phyloP scores from a whole-genome alignment of 2,797 vertebrate genomes.

The Ptychobarbus kaznakovi region DNA sequence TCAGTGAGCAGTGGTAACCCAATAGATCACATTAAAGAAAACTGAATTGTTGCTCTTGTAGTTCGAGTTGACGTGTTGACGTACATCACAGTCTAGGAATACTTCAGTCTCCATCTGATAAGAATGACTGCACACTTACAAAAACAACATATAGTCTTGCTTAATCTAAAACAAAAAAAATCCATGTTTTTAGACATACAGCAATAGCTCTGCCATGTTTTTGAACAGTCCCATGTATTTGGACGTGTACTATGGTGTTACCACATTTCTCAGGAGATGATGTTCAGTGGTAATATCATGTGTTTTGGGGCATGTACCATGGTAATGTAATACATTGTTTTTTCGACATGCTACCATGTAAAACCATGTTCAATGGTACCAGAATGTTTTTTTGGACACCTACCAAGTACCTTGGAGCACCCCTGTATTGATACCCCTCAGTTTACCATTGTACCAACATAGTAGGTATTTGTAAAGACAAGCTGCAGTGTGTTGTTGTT shows the following conservation, averaged over 20 bases:
- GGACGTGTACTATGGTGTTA: background rate
- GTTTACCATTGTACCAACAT: background rate
- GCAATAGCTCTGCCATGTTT: background rate
- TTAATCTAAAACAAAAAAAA: background rate
- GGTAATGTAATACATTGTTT: background rate
- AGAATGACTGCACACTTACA: background rate
- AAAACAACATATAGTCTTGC: background rate
- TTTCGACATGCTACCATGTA: background rate
- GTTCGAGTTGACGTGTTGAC: background rate
- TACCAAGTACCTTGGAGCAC: background rate
- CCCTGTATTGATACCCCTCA: background rate
- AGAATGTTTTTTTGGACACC: background rate
- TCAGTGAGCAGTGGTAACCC: background rate
- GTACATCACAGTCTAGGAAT: background rate
- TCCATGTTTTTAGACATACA: too few relatives aligned
- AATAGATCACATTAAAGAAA: constrained; percentile 6
- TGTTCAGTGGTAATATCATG: background rate
- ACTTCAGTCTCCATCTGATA: constrained; percentile 10
- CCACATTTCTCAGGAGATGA: background rate
- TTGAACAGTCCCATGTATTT: background rate
- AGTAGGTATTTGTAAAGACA: background rate
- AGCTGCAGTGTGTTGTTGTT: constrained; percentile 33
- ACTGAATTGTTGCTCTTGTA: background rate
- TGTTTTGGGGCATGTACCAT: background rate
- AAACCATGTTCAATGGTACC: background rate